phyloP scores from a whole-genome alignment of 2,797 vertebrate species.

The Erpetoichthys calabaricus region DNA sequence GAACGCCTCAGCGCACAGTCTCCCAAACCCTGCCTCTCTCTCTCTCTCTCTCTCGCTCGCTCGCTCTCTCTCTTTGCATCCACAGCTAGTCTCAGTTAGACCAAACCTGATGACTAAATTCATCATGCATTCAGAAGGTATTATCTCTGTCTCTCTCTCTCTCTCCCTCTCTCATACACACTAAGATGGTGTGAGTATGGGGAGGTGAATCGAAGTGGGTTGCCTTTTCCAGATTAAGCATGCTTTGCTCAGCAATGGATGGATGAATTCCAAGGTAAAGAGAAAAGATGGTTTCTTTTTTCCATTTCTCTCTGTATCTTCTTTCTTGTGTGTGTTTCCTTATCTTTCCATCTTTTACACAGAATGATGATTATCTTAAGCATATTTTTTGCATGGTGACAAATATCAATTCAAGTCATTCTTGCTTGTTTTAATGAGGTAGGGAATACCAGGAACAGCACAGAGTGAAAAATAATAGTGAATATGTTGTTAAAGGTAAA shows the following conservation, averaged over 20 bases:
- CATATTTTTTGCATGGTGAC: no score
- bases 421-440: no score
- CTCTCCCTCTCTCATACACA: constrained; percentile 20
- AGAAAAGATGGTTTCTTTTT: neutral
- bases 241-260: neutral
- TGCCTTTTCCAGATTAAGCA: constrained; percentile 1
- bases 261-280: neutral
- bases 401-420: no score
- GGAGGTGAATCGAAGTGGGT: constrained; percentile 4
- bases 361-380: no score
- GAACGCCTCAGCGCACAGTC: constrained; percentile 51
- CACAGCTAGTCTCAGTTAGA: constrained; percentile 35
- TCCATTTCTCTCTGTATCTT: neutral
- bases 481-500: no score
- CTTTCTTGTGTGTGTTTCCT: no score
- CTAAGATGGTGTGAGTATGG: constrained; percentile 7
- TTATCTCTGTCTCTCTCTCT: constrained; percentile 9
- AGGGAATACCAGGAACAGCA: no score
- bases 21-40: constrained; percentile 39
- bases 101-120: constrained; percentile 59
- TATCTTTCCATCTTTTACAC: no score
- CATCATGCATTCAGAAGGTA: constrained; percentile 69
- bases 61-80: constrained; percentile 29
- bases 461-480: no score
- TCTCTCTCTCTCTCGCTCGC: constrained; percentile 12